phyloP scores from a whole-genome alignment of 2,113 vertebrate genomes.

The Nannospalax galili region DNA sequence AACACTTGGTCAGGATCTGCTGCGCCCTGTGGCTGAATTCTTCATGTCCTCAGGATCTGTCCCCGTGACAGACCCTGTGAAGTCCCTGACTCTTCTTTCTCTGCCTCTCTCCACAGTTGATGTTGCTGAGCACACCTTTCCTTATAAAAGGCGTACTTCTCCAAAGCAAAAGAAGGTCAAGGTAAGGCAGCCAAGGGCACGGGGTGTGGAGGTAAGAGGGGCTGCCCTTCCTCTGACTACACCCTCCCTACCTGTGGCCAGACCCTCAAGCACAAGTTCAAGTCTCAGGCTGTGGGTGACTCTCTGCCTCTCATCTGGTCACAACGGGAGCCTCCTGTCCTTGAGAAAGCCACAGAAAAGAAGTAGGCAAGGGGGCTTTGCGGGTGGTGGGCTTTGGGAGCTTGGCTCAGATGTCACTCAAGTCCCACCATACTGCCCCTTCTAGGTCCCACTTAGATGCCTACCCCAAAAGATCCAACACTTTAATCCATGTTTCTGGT shows the following conservation, averaged over 20 bases:
- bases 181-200: not conserved
- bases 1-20: no score
- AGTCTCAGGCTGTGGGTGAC: slow-evolving; percentile 67
- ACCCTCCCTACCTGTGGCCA: rapidly evolving
- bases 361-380: not conserved
- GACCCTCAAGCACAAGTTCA: not conserved
- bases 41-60: not conserved
- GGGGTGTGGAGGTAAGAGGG: no score
- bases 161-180: slow-evolving; percentile 52
- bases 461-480: rapidly evolving
- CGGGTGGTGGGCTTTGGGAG: not conserved
- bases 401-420: not conserved
- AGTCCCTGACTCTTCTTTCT: not conserved
- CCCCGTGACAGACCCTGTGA: rapidly evolving
- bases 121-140: not conserved
- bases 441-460: not conserved
- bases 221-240: not conserved
- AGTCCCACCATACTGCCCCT: not conserved
- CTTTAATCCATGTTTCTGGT: slow-evolving; percentile 28
- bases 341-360: not conserved
- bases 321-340: rapidly evolving
- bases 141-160: not conserved
- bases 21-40: no score
- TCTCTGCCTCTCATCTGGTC: slow-evolving; percentile 59
- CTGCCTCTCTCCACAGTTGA: not conserved